A percentile compares a stretch with the other conserved stretches of the same genome.
phyloP scores from a whole-genome alignment of 2,113 vertebrate species.

The Brevimyrus niger region DNA sequence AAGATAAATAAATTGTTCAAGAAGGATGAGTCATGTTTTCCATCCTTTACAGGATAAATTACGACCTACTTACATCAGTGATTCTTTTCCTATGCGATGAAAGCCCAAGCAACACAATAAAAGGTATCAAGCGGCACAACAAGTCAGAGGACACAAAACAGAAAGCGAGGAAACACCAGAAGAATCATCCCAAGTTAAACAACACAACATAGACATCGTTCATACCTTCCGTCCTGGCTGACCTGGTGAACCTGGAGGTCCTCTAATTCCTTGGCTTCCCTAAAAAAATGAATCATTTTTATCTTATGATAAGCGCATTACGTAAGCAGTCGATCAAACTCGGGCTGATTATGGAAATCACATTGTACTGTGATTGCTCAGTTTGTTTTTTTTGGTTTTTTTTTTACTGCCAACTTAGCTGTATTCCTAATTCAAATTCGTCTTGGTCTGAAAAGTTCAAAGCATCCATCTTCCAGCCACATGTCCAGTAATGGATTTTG shows the following conservation, averaged over 20 bases:
- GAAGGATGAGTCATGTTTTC: background rate
- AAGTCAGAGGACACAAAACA: background rate
- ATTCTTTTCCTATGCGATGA: background rate
- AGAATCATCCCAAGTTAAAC: background rate
- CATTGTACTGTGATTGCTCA: background rate
- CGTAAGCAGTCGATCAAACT: background rate
- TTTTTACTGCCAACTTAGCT: background rate
- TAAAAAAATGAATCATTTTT: constrained; percentile 17
- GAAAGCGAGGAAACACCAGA: background rate
- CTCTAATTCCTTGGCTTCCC: constrained; percentile 45
- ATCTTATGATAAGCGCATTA: background rate
- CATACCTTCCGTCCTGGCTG: constrained; percentile 49
- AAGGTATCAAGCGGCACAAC: background rate
- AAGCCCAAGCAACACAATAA: background rate
- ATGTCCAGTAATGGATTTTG: background rate
- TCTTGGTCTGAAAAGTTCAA: background rate
- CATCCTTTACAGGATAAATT: background rate
- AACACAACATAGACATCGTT: background rate
- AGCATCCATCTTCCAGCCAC: background rate
- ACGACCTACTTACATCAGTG: background rate
- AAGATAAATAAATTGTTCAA: background rate
- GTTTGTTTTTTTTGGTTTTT: background rate
- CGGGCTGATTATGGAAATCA: background rate
- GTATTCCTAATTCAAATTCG: background rate
- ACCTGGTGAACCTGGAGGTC: constrained; percentile 47